Conservation (phyloP, 2,888 invertebrate genomes). For the Timema podura region DNA sequence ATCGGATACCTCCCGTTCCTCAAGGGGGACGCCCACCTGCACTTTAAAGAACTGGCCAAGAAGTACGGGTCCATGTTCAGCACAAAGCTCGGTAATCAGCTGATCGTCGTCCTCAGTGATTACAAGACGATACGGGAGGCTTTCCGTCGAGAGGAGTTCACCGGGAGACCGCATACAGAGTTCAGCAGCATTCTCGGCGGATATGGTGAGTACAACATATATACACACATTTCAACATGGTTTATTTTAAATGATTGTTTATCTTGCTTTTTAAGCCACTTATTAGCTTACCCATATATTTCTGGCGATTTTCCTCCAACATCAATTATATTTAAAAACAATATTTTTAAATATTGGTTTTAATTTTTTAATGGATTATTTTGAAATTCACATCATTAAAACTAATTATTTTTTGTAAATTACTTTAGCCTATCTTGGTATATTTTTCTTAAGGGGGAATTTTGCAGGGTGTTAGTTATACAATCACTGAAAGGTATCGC, state of each 20-base stretch:
- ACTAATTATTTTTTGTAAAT: no score
- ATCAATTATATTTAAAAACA: no score
- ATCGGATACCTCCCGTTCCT: slow-evolving; percentile 79
- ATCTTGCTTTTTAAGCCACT: no score
- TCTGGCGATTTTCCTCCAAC: no score
- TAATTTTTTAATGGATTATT: no score
- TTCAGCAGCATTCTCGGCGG: slow-evolving; percentile 83
- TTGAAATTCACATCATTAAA: no score
- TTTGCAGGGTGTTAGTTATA: no score
- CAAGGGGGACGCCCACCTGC: slow-evolving; percentile 70
- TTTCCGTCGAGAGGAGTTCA: slow-evolving; percentile 81
- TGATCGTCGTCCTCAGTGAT: slow-evolving; percentile 82
- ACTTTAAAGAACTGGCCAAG: slow-evolving; percentile 70
- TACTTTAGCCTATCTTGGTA: no score
- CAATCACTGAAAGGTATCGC: no score
- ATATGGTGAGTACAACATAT: slow-evolving; percentile 66
- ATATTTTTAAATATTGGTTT: no score
- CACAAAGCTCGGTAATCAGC: slow-evolving; percentile 73
- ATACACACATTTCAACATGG: background rate
- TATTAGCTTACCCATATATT: no score
- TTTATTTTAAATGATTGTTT: background rate
- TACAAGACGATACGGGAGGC: slow-evolving; percentile 80
- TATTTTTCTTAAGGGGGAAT: no score
- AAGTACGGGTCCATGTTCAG: slow-evolving; percentile 80
- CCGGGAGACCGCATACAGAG: slow-evolving; percentile 81